Conservation (phyloP, 2,797 vertebrate genomes). For the Catharus ustulatus region DNA sequence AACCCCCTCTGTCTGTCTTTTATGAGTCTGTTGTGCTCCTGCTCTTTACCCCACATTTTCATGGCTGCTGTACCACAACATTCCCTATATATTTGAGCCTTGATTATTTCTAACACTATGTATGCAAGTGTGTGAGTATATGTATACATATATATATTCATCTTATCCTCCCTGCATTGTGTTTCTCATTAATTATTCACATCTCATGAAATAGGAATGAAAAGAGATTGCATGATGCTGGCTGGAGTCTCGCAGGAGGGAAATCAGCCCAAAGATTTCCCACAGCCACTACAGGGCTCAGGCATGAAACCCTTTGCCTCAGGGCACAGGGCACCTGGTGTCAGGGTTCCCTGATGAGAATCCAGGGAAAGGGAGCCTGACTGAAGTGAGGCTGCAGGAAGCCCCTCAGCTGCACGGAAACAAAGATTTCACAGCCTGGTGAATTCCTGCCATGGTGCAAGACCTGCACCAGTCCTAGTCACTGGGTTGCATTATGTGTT, state of each 20-base stretch:
- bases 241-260: slow-evolving; percentile 32
- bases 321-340: neutral
- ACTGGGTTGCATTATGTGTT: neutral
- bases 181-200: slow-evolving; percentile 75
- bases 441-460: neutral
- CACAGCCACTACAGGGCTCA: neutral
- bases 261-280: slow-evolving; percentile 50
- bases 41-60: neutral
- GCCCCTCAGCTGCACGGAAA: neutral
- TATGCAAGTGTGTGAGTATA: neutral
- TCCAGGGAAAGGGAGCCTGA: neutral
- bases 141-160: neutral
- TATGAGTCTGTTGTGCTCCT: neutral
- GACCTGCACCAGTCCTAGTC: neutral
- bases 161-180: slow-evolving; percentile 44
- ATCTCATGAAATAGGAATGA: slow-evolving; percentile 76
- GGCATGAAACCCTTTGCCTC: neutral
- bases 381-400: neutral
- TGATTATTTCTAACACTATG: neutral
- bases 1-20: neutral
- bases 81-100: neutral
- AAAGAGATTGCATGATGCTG: slow-evolving; percentile 68
- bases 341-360: neutral
- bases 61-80: neutral
- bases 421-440: fast-evolving